Base-by-base conservation (phyloP, 2,797 vertebrate species). In the Falco peregrinus region DNA sequence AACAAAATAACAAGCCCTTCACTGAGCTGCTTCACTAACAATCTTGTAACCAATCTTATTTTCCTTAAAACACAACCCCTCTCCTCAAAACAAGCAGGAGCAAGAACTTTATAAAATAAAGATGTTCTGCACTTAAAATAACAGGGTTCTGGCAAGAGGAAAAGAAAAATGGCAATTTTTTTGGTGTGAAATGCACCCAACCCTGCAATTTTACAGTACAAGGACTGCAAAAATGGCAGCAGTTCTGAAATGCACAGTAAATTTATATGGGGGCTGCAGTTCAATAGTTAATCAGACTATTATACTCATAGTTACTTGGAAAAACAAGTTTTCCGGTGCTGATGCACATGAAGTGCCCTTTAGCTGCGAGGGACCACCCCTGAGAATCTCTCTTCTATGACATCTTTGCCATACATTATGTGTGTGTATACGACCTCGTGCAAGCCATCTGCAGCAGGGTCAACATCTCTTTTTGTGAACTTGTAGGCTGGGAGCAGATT, bases 1-100 rank as follows among this genome's bases (percentile, higher is more conserved):
- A 92, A 90, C 54, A 95, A 82, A 94, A 89, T 61, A 85, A 89
- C 35, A 78, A 74, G 60, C 35, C 48, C 92, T 84, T 87, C 64
- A 65, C 45, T n/a, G 39, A 64, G 54, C 56, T 84, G 77, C 64
- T 95, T 94, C 76, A 88, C 71, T 83, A 93, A 91, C 33, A 83
- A 60, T 39, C 75, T 54, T 67, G 41, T 50, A 92, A 93, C 77
- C 15, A 20, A 2, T 56, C 56, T 79, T 67, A 54, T 50, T 67
- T 39, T 64, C 13, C 9, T 47, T 79, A 70, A 93, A 93, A 83
- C 11, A 63, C 33, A 7, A 1, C 10, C 22, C 15, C 6, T 83
- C 65, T 68, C 57, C 47, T 61, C 41, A 35, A 87, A 95, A 86
- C 13, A 71, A 77, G 31, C 9, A 54, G 28, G 41, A 75, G 54